Evolutionary conservation across 1,140 invertebrate genomes (phyloP).

Genomic region (Drosophila watanabei): DNA sequence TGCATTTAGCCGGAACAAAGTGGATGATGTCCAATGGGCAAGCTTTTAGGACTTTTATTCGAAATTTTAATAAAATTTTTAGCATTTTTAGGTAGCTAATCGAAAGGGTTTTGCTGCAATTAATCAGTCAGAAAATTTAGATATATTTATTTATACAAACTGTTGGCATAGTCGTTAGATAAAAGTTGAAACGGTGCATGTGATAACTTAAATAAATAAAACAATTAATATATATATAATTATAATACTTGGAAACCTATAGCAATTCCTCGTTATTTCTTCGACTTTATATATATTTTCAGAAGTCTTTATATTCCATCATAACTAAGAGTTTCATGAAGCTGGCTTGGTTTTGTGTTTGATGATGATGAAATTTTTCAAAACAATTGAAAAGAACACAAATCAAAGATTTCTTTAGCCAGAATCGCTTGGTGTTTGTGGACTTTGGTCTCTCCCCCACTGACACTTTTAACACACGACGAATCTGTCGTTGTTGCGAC

Average conservation of each 20-base stretch:
- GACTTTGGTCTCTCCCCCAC: slow-evolving; percentile 41
- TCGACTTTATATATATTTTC: not conserved
- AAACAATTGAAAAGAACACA: slow-evolving; percentile 24
- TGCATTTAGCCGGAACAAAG: slow-evolving; percentile 44
- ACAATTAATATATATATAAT: not conserved
- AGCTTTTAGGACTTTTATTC: not conserved
- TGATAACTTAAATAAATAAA: not conserved
- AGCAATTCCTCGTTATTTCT: not conserved
- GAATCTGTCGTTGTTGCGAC: slow-evolving; percentile 10
- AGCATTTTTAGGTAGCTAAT: not conserved
- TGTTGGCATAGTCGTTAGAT: not conserved
- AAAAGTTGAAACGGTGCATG: not conserved
- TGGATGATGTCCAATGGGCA: slow-evolving; percentile 9
- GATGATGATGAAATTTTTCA: slow-evolving; percentile 39
- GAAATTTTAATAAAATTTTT: not conserved
- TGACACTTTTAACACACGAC: slow-evolving; percentile 15
- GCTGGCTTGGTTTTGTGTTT: not conserved
- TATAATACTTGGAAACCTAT: not conserved
- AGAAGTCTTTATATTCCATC: not conserved
- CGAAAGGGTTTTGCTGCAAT: not conserved
- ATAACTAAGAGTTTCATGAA: not conserved
- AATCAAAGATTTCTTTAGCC: slow-evolving; percentile 24
- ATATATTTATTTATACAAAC: not conserved
- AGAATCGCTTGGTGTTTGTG: slow-evolving; percentile 2
- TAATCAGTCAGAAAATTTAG: slow-evolving; percentile 2